Evolutionary conservation across 2,888 invertebrate genomes (phyloP).

Genomic region (Mythimna vitellina): DNA sequence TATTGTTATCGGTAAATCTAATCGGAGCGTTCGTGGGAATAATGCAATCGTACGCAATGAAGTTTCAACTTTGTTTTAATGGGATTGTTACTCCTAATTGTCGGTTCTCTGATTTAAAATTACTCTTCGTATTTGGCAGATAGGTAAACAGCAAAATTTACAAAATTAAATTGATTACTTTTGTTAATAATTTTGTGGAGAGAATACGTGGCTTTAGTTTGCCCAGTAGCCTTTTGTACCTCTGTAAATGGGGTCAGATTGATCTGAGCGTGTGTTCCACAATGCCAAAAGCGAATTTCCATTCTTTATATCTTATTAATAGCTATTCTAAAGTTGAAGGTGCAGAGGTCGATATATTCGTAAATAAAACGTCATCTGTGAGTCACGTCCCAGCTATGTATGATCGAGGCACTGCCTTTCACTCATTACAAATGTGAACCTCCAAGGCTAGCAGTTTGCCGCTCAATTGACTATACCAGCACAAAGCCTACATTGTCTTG

Average conservation of each 20-base stretch:
- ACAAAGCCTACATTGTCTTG: slow-evolving; percentile 77
- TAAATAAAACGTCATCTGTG: slow-evolving; percentile 77
- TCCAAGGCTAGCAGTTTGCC: slow-evolving; percentile 83
- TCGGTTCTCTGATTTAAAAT: slow-evolving; percentile 22
- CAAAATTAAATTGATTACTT: background rate
- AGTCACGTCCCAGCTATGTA: slow-evolving; percentile 79
- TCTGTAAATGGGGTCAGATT: background rate
- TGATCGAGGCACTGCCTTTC: slow-evolving; percentile 83
- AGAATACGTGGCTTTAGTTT: background rate
- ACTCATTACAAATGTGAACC: slow-evolving; percentile 84
- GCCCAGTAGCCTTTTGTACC: background rate
- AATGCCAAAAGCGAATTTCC: background rate
- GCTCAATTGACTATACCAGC: slow-evolving; percentile 77
- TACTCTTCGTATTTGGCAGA: background rate
- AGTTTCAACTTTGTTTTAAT: slow-evolving; percentile 36
- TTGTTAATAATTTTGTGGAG: background rate
- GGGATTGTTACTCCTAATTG: slow-evolving; percentile 33
- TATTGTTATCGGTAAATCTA: slow-evolving; percentile 51
- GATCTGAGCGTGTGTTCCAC: background rate
- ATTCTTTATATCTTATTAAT: background rate
- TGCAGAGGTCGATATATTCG: slow-evolving; percentile 60
- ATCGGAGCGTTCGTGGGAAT: slow-evolving; percentile 50
- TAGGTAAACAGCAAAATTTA: background rate
- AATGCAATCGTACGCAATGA: slow-evolving; percentile 45
- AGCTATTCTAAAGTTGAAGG: slow-evolving; percentile 28